These are phyloP conservation scores for Iselma pallidipennis DNA, from an alignment of 2,888 invertebrate species.

Conservation along the genomic window DNA sequence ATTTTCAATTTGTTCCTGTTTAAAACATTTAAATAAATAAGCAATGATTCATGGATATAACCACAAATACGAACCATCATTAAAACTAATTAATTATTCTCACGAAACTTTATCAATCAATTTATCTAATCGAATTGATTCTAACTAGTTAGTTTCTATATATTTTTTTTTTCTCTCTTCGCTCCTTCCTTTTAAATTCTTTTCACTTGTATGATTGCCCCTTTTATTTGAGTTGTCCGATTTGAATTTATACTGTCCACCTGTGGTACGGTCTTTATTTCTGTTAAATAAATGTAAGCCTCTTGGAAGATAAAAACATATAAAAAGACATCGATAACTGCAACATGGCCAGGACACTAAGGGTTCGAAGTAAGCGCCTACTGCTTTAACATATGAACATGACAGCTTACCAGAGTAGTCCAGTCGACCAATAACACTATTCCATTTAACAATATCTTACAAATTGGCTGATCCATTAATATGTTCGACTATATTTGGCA, in stretches of 20 bases:
- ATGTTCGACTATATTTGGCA: constrained; percentile 25
- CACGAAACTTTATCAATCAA: background rate
- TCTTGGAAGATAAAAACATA: background rate
- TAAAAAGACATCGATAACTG: background rate
- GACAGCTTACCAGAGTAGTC: constrained; percentile 40
- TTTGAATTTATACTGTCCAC: too few relatives aligned
- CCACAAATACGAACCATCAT: background rate
- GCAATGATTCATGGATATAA: background rate
- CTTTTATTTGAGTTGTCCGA: background rate
- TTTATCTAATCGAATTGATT: background rate
- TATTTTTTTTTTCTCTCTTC: too few relatives aligned
- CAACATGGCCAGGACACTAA: constrained; percentile 18
- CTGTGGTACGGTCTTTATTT: too few relatives aligned
- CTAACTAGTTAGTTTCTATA: background rate
- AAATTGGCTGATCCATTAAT: constrained; percentile 10
- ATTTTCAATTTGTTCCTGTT: background rate
- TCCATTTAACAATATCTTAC: constrained; percentile 14
- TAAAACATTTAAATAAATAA: background rate
- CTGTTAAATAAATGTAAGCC: background rate
- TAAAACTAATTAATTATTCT: background rate
- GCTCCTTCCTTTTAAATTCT: background rate
- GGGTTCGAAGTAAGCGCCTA: constrained; percentile 20
- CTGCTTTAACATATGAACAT: constrained; percentile 36
- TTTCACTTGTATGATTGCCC: background rate
- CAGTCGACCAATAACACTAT: constrained; percentile 30